phyloP scores from a whole-genome alignment of 1,140 invertebrate genomes.

The Diabrotica undecimpunctata region DNA sequence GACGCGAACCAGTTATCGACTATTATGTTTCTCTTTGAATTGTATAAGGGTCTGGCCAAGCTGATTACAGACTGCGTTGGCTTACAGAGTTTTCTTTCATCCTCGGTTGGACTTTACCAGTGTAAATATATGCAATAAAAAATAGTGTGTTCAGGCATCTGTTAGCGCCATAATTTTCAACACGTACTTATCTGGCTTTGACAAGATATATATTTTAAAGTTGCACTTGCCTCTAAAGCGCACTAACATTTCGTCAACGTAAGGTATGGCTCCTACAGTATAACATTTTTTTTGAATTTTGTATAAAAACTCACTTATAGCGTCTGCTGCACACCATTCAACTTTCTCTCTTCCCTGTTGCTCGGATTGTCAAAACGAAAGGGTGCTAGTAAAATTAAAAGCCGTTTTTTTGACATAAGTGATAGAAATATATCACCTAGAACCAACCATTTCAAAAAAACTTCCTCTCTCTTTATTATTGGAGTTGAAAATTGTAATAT shows the following conservation, averaged over 20 bases:
- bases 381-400: too few species aligned
- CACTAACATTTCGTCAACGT: conserved; percentile 10
- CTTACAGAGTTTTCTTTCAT: not conserved
- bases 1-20: conserved; percentile 46
- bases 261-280: too few species aligned
- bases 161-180: conserved; percentile 18
- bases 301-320: too few species aligned
- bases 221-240: conserved; percentile 12
- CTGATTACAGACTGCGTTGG: conserved; percentile 35
- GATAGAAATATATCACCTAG: too few species aligned
- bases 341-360: too few species aligned
- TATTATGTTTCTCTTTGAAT: conserved; percentile 43
- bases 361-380: too few species aligned
- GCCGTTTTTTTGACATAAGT: too few species aligned
- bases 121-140: conserved; percentile 20
- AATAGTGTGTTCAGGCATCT: conserved; percentile 17
- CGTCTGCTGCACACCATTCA: too few species aligned
- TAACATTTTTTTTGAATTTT: too few species aligned
- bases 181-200: conserved; percentile 16
- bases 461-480: too few species aligned
- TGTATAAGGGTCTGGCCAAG: conserved; percentile 35
- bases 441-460: too few species aligned
- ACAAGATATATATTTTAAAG: conserved; percentile 21
- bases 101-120: conserved; percentile 15
- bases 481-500: too few species aligned